Evolutionary conservation across 2,113 vertebrate genomes (phyloP).

Genomic region (Scalopus aquaticus): DNA sequence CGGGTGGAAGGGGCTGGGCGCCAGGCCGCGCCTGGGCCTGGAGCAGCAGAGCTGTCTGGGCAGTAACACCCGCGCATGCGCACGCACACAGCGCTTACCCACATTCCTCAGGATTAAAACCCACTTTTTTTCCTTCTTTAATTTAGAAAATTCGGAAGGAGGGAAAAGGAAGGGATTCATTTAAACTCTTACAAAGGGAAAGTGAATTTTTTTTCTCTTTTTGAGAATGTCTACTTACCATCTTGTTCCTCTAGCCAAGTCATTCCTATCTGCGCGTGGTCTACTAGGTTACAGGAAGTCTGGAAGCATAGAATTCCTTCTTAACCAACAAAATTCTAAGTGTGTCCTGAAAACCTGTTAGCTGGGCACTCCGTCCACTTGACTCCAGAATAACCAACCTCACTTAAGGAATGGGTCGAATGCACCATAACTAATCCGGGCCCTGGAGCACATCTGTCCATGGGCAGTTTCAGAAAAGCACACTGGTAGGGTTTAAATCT

Average conservation of each 20-base stretch:
- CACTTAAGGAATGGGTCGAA: background rate
- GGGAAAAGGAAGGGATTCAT: background rate
- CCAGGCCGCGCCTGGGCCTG: fast-evolving
- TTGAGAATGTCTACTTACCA: background rate
- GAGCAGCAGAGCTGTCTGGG: background rate
- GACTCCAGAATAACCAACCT: background rate
- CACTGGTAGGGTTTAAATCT: background rate
- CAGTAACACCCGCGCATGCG: fast-evolving
- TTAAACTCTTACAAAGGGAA: background rate
- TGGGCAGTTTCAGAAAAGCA: background rate
- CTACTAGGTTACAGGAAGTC: background rate
- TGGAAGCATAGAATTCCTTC: background rate
- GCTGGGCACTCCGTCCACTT: background rate
- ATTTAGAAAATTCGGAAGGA: background rate
- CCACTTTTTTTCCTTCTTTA: background rate
- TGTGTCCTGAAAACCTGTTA: background rate
- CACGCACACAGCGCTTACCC: fast-evolving
- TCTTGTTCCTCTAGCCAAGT: background rate
- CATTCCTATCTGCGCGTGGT: background rate
- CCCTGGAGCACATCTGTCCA: background rate
- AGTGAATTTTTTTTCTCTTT: background rate
- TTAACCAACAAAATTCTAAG: background rate
- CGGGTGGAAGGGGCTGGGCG: background rate
- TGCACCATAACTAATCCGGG: background rate
- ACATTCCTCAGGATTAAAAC: background rate